Evolutionary conservation across 2,113 vertebrate genomes (phyloP).

Genomic region (Seriola aureovittata): DNA sequence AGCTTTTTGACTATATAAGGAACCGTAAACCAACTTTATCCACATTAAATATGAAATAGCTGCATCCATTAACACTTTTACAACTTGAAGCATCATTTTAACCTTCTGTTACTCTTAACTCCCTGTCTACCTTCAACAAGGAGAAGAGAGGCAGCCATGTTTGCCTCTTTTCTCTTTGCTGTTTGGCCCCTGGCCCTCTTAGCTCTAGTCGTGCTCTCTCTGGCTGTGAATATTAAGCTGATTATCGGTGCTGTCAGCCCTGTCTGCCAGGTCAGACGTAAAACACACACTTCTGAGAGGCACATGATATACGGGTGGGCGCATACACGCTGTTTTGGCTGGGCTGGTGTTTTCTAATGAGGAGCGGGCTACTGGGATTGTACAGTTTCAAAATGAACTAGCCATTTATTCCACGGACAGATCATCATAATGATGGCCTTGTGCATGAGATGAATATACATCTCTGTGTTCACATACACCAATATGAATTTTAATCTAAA

Average conservation of each 20-base stretch:
- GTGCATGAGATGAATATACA: background rate
- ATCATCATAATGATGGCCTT: background rate
- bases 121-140: background rate
- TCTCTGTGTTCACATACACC: background rate
- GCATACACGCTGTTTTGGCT: background rate
- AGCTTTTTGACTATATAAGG: background rate
- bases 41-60: background rate
- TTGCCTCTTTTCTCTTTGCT: background rate
- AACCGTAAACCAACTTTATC: too few species aligned
- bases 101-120: background rate
- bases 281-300: slow-evolving; percentile 55
- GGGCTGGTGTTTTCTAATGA: slow-evolving; percentile 37
- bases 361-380: background rate
- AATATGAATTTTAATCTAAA: background rate
- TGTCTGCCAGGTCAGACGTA: slow-evolving; percentile 59
- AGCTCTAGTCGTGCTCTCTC: slow-evolving; percentile 17
- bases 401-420: background rate
- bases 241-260: slow-evolving; percentile 63
- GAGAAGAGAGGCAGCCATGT: background rate
- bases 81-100: background rate
- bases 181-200: slow-evolving; percentile 18
- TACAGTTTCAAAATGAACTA: background rate
- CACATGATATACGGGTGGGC: slow-evolving; percentile 41
- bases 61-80: background rate
- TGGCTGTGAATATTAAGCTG: slow-evolving; percentile 66